Conservation (phyloP, 2,113 vertebrate species). For the Piaya cayana region DNA sequence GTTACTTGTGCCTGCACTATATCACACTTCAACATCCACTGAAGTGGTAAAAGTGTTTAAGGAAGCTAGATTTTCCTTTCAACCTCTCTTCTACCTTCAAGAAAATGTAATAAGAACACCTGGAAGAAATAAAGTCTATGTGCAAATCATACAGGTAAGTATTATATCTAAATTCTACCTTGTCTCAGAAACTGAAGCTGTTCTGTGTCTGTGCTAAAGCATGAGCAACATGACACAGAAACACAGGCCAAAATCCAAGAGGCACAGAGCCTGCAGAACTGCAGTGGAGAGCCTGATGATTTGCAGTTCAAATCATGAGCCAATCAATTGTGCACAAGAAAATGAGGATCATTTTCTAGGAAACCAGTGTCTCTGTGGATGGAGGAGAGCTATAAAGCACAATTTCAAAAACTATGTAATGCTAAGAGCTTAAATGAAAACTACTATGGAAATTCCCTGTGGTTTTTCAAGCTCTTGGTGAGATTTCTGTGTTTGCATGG, state of each 20-base stretch:
- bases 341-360: background rate
- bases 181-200: background rate
- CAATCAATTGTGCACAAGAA: background rate
- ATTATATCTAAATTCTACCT: background rate
- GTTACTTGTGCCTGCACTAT: background rate
- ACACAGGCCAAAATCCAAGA: background rate
- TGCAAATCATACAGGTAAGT: background rate
- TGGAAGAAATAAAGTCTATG: background rate
- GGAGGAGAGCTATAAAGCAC: background rate
- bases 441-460: background rate
- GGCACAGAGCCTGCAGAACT: background rate
- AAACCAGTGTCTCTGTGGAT: background rate
- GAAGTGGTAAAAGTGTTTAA: background rate
- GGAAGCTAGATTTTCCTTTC: background rate
- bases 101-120: background rate
- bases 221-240: rapidly evolving
- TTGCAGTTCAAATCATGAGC: background rate
- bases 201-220: rapidly evolving
- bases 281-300: background rate
- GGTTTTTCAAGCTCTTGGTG: background rate
- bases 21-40: background rate
- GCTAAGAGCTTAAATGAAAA: background rate
- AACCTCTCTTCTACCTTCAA: background rate
- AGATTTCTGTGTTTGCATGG: background rate
- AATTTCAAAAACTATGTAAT: background rate